phyloP scores from a whole-genome alignment of 37 sponge, comb jelly and placozoan species.

The Lycopodina hypogea region DNA sequence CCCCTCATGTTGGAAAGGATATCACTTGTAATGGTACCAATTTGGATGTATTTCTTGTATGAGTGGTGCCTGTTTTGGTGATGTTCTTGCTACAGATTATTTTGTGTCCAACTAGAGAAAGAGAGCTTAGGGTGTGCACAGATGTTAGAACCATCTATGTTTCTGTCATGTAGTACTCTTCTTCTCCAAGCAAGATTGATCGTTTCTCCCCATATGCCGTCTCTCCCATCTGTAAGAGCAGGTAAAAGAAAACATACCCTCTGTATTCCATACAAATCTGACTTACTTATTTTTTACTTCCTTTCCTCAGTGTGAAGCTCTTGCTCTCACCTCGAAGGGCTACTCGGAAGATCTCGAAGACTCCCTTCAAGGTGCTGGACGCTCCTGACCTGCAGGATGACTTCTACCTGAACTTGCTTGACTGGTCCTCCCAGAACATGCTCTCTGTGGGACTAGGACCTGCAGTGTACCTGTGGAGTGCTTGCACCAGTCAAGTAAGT shows the following conservation, averaged over 20 bases:
- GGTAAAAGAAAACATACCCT: slow-evolving; percentile 6
- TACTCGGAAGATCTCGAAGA: slow-evolving; percentile 83
- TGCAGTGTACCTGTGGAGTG: slow-evolving; percentile 96
- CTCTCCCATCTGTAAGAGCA: slow-evolving; percentile 59
- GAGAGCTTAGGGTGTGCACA: too few relatives aligned
- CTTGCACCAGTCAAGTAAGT: slow-evolving; percentile 70
- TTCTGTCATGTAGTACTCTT: slow-evolving; percentile 27
- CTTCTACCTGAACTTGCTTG: slow-evolving; percentile 96
- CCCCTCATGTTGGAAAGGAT: too few relatives aligned
- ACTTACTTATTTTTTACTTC: neutral
- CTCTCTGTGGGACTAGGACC: slow-evolving; percentile 90
- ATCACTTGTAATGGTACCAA: too few relatives aligned
- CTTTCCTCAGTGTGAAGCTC: neutral
- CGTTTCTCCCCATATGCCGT: slow-evolving; percentile 41
- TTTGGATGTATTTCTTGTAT: too few relatives aligned
- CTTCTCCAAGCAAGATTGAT: slow-evolving; percentile 49
- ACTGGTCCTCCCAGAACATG: slow-evolving; percentile 89
- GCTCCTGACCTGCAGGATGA: slow-evolving; percentile 98
- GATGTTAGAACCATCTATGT: too few relatives aligned
- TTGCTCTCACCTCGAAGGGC: slow-evolving; percentile 29
- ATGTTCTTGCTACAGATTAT: too few relatives aligned
- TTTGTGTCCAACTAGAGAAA: too few relatives aligned
- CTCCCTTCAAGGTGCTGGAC: slow-evolving; percentile 94
- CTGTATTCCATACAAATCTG: neutral
- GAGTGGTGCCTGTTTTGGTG: too few relatives aligned